Conservation (phyloP, 1,140 invertebrate species). For the Formica exsecta region DNA sequence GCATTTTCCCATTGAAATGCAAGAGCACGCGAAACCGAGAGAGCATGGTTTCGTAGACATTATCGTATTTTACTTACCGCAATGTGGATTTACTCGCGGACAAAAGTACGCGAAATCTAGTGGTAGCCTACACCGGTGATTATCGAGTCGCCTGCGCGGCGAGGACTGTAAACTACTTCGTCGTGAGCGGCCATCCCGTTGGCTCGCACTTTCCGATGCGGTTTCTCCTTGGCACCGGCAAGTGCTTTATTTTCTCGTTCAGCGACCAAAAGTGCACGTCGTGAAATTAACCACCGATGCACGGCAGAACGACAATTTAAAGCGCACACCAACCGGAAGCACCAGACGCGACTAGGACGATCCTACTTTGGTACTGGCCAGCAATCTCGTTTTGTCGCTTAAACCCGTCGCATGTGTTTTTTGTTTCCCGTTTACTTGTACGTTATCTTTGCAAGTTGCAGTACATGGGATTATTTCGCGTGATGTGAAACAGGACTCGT, state of each 20-base stretch:
- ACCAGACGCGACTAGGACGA: background rate
- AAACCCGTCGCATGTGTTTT: background rate
- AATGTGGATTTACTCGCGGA: constrained; percentile 6
- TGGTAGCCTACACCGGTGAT: constrained; percentile 2
- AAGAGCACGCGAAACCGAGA: constrained; percentile 3
- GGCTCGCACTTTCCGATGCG: constrained; percentile 6
- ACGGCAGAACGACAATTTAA: constrained; percentile 43
- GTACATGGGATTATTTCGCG: constrained; percentile 33
- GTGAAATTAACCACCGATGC: constrained; percentile 43
- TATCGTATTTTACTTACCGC: constrained; percentile 41
- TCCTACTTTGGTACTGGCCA: constrained; percentile 21
- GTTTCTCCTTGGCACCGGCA: background rate
- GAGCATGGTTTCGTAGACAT: background rate
- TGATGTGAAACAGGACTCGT: constrained; percentile 33
- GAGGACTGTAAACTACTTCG: constrained; percentile 1
- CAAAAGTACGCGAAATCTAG: constrained; percentile 30
- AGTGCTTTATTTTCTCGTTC: constrained; percentile 48
- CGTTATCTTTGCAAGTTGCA: background rate
- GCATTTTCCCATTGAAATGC: constrained; percentile 12
- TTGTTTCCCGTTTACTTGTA: constrained; percentile 30
- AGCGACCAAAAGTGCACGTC: constrained; percentile 24
- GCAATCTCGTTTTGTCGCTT: constrained; percentile 24
- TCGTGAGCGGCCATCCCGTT: background rate
- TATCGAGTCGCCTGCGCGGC: constrained; percentile 29
- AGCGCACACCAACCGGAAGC: background rate